Percentiles rank a stretch among this genome's conserved stretches.
These are phyloP conservation scores for Chrysomallon squamiferum DNA, from an alignment of 1,140 invertebrate species.

Conservation along the genomic window DNA sequence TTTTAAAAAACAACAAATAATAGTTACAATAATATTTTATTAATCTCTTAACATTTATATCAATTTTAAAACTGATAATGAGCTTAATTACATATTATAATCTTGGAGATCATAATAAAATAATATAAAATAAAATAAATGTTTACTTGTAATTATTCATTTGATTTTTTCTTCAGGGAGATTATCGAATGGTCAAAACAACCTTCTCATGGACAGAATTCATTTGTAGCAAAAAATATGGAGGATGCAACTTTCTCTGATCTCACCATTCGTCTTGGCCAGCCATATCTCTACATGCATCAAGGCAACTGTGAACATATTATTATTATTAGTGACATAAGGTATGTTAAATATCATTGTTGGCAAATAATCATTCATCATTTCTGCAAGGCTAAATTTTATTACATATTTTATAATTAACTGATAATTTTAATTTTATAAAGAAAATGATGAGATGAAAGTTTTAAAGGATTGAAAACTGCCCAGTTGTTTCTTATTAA, in stretches of 20 bases:
- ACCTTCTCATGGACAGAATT: slow-evolving; percentile 63
- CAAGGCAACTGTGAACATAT: slow-evolving; percentile 91
- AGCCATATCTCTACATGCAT: slow-evolving; percentile 73
- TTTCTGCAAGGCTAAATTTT: not conserved
- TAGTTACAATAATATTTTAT: too few relatives aligned
- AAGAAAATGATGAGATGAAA: not conserved
- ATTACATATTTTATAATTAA: not conserved
- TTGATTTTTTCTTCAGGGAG: slow-evolving; percentile 41
- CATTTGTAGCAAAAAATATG: slow-evolving; percentile 70
- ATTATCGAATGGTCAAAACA: slow-evolving; percentile 73
- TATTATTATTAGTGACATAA: slow-evolving; percentile 77
- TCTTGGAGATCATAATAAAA: too few relatives aligned
- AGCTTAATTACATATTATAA: too few relatives aligned
- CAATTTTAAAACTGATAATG: too few relatives aligned
- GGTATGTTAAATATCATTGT: slow-evolving; percentile 49
- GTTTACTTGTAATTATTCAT: too few relatives aligned
- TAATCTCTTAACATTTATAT: too few relatives aligned
- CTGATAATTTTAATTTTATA: not conserved
- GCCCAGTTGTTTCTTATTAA: too few relatives aligned
- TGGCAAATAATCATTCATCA: too few relatives aligned
- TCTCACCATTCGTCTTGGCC: slow-evolving; percentile 73
- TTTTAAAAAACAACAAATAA: too few relatives aligned
- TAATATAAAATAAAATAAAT: too few relatives aligned
- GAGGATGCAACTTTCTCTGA: slow-evolving; percentile 71
- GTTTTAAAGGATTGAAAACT: too few relatives aligned